Base-by-base conservation (phyloP, 2,888 invertebrate genomes). In the Callyntrura guangdongensis region DNA sequence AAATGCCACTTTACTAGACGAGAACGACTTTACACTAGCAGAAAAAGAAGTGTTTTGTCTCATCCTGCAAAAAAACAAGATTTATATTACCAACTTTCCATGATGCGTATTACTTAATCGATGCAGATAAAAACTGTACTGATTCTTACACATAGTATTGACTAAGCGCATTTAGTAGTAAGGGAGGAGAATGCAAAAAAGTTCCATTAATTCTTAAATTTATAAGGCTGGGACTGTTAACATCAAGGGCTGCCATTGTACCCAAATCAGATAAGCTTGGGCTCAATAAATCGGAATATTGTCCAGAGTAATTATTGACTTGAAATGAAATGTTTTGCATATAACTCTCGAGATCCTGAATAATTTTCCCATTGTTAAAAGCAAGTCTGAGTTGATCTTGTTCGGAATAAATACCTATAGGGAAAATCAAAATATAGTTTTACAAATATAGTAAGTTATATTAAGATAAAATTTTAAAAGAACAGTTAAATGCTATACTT, bases 121-220 rank as follows among this genome's bases (percentile, higher is more conserved):
- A n/a, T n/a, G n/a, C 6, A 36, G 36, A 36, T 36, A 36, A 36
- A 36, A 36, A 36, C 6, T 36, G 6, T 36, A 6, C 14, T 45
- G 22, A 64, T 11, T 92, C 95, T 95, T 94, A 97, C 97, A 96
- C 93, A 9, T 97, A 95, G 82, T 96, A 96, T 94, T 97, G 97
- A 93, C 96, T 97, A 93, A 97, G 95, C 86, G 97, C 95, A 95
- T 97, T 97, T 74, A 97, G 95, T 61, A 97, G 95, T 91, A 97
- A 96, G 2, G 98, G 98, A 94, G 98, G 95, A 91, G 97, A 97
- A 94, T 98, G 98, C 79, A 97, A 96, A 94, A 96, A 97, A 0
- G 98, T 97, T 94, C 97, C 97, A 94, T 98, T 98, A 95, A 97
- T 97, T 0, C 87, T 83, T 17, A 94, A 22, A n/a, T 87, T 56